A percentile compares a stretch with the other conserved stretches of the same genome.
Evolutionary conservation across 1,140 invertebrate species (phyloP).

Genomic region (Periplaneta americana): DNA sequence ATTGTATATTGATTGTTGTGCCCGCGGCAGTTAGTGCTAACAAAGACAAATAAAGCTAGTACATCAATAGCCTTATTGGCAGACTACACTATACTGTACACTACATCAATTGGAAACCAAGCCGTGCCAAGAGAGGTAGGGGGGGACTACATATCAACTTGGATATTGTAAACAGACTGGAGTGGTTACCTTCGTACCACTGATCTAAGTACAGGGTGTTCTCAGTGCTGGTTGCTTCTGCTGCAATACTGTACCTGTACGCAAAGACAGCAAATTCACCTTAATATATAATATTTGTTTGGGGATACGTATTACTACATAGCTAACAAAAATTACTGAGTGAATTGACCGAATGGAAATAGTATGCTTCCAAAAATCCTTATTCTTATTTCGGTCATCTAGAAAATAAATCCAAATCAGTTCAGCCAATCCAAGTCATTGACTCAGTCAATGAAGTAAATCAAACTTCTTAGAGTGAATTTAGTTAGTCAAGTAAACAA

Average conservation of each 20-base stretch:
- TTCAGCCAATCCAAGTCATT: too few species aligned
- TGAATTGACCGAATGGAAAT: too few species aligned
- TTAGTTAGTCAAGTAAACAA: too few species aligned
- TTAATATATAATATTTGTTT: too few species aligned
- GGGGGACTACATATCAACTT: background rate
- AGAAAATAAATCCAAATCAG: too few species aligned
- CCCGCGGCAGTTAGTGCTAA: background rate
- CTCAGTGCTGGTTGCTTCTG: background rate
- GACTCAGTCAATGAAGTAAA: too few species aligned
- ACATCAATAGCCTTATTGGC: background rate
- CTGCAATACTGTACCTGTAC: background rate
- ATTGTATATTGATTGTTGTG: background rate
- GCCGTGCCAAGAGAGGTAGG: background rate
- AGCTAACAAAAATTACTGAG: too few species aligned
- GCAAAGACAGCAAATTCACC: too few species aligned
- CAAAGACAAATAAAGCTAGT: background rate
- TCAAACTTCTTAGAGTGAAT: too few species aligned
- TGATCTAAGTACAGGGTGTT: background rate
- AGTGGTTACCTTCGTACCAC: background rate
- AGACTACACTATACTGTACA: background rate
- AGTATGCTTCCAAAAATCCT: too few species aligned
- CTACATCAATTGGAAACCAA: background rate
- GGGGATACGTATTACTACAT: too few species aligned
- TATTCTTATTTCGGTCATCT: too few species aligned
- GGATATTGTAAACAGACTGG: background rate